These are phyloP conservation scores for Pyrochroa serraticornis DNA, from an alignment of 2,888 invertebrate species.

Conservation along the genomic window DNA sequence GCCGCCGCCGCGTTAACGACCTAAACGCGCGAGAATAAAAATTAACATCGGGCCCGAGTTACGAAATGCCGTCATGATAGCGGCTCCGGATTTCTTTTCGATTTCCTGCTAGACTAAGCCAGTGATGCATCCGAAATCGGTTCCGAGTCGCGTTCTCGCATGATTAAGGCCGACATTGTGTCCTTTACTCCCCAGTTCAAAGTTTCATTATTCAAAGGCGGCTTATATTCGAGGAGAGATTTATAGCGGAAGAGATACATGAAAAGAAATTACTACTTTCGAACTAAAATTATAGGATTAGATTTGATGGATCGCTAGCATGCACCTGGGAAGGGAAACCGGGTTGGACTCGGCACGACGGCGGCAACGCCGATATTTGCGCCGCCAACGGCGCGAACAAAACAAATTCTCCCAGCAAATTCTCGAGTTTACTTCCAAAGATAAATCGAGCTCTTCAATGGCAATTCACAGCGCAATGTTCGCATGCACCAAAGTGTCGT, in stretches of 20 bases:
- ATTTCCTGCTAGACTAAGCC: conserved; percentile 11
- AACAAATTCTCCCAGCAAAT: no score
- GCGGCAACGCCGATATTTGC: background rate
- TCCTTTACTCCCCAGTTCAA: conserved; percentile 18
- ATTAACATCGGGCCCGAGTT: no score
- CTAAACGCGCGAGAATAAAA: no score
- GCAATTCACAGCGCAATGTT: no score
- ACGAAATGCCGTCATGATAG: no score
- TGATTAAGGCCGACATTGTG: conserved; percentile 20
- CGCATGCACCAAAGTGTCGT: no score
- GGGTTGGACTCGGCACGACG: background rate
- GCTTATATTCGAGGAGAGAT: conserved; percentile 21
- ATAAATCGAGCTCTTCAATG: no score
- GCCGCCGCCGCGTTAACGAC: background rate
- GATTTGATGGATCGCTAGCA: conserved; percentile 35
- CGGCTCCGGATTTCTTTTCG: conserved; percentile 10
- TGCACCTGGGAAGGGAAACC: conserved; percentile 25
- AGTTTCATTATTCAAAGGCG: conserved; percentile 27
- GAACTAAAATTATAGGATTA: conserved; percentile 35
- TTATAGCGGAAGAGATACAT: conserved; percentile 36
- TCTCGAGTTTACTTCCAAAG: no score
- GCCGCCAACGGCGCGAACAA: no score
- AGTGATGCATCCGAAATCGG: no score
- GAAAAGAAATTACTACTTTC: conserved; percentile 36
- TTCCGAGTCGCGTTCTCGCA: background rate